Conservation (phyloP, 1,140 invertebrate genomes). For the Drosophila melanica region DNA sequence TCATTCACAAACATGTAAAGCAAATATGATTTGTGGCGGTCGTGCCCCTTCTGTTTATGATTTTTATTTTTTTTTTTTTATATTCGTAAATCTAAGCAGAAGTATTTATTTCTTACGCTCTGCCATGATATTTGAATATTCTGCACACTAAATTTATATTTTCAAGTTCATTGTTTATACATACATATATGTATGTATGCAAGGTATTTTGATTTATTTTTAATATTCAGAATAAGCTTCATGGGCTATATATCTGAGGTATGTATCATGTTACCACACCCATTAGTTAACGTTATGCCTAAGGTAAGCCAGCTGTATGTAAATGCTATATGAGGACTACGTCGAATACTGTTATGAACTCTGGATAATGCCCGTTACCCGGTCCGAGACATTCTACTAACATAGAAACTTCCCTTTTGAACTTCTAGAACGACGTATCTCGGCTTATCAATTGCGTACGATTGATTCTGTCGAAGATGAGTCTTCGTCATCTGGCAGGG, state of each 20-base stretch:
- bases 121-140: slow-evolving; percentile 33
- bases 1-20: slow-evolving; percentile 11
- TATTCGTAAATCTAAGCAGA: slow-evolving; percentile 17
- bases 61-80: no score
- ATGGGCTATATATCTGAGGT: slow-evolving; percentile 19
- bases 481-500: slow-evolving; percentile 79
- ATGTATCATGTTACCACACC: slow-evolving; percentile 35
- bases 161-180: slow-evolving; percentile 67
- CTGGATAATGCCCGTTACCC: neutral
- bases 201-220: slow-evolving; percentile 48
- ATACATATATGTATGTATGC: neutral
- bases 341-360: slow-evolving; percentile 19
- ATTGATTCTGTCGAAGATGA: slow-evolving; percentile 83
- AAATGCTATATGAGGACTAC: neutral
- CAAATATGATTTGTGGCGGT: slow-evolving; percentile 50
- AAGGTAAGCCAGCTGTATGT: slow-evolving; percentile 31
- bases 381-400: slow-evolving; percentile 22
- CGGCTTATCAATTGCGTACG: slow-evolving; percentile 80
- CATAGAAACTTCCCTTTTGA: slow-evolving; percentile 33
- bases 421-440: slow-evolving; percentile 80
- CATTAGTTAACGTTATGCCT: neutral
- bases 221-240: slow-evolving; percentile 16
- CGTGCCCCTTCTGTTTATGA: slow-evolving; percentile 7
- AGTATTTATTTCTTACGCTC: slow-evolving; percentile 35
- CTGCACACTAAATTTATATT: slow-evolving; percentile 51